phyloP scores from a whole-genome alignment of 1,140 invertebrate genomes.

The Drosophila mayri region DNA sequence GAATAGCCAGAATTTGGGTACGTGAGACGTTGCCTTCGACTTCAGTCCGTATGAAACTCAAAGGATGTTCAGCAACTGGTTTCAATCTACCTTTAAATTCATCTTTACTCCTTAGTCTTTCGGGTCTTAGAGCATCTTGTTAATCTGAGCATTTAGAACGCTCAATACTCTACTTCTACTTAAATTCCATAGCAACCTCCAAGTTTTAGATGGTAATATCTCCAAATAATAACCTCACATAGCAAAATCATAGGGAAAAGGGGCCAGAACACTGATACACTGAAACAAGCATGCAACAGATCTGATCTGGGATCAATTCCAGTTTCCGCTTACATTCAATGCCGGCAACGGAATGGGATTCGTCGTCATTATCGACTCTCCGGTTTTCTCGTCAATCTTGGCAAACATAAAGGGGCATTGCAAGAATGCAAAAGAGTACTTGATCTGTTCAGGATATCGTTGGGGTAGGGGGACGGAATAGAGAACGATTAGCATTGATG shows the following conservation, averaged over 20 bases:
- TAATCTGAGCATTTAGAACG: too few species aligned
- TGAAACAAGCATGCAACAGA: conserved; percentile 42
- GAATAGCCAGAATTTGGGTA: too few species aligned
- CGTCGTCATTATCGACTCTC: conserved; percentile 86
- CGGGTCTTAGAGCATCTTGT: too few species aligned
- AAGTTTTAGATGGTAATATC: neutral
- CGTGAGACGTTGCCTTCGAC: neutral
- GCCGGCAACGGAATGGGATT: conserved; percentile 89
- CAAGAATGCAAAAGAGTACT: conserved; percentile 90
- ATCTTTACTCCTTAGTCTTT: too few species aligned
- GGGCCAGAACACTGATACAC: conserved; percentile 14
- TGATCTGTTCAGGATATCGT: conserved; percentile 86
- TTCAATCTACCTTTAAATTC: neutral
- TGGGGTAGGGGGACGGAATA: conserved; percentile 6
- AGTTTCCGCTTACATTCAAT: conserved; percentile 88
- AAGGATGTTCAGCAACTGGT: neutral
- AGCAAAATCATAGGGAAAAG: neutral
- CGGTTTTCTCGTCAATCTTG: conserved; percentile 87
- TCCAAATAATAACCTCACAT: neutral
- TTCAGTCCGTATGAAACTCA: neutral
- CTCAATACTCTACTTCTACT: too few species aligned
- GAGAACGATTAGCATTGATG: conserved; percentile 46
- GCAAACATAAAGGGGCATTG: conserved; percentile 87
- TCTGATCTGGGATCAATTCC: conserved; percentile 17
- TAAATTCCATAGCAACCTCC: neutral